Conservation (phyloP, 2,888 invertebrate species). For the Cephalotes varians region DNA sequence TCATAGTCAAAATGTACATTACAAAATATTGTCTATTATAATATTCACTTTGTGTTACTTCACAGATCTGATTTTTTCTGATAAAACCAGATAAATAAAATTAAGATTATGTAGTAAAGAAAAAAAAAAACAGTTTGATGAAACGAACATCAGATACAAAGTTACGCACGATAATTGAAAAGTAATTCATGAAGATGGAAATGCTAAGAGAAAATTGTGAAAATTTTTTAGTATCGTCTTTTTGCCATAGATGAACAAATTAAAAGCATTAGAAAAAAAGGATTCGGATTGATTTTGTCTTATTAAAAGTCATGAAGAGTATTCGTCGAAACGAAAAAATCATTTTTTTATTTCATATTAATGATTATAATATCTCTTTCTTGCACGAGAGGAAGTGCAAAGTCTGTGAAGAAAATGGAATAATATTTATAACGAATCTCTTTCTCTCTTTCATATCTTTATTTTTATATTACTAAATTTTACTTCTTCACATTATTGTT, state of each 20-base stretch:
- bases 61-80: background rate
- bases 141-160: background rate
- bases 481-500: background rate
- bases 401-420: background rate
- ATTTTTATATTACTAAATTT: background rate
- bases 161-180: background rate
- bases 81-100: background rate
- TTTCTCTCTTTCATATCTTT: conserved; percentile 6
- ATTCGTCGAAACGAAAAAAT: too few species aligned
- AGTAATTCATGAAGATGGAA: background rate
- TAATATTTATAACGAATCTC: conserved; percentile 4
- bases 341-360: too few species aligned
- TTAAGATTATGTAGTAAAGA: background rate
- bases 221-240: background rate
- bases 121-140: background rate
- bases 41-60: background rate
- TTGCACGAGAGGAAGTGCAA: background rate
- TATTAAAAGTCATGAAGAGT: too few species aligned
- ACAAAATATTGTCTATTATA: background rate
- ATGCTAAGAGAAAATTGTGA: conserved; percentile 11
- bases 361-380: background rate
- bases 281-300: background rate
- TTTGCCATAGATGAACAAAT: background rate
- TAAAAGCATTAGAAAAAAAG: background rate
- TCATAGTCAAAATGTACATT: background rate